Evolutionary conservation across 2,113 vertebrate species (phyloP), one percentile per base, ranked within the genome.

Genomic region (Prunella himalayana): DNA sequence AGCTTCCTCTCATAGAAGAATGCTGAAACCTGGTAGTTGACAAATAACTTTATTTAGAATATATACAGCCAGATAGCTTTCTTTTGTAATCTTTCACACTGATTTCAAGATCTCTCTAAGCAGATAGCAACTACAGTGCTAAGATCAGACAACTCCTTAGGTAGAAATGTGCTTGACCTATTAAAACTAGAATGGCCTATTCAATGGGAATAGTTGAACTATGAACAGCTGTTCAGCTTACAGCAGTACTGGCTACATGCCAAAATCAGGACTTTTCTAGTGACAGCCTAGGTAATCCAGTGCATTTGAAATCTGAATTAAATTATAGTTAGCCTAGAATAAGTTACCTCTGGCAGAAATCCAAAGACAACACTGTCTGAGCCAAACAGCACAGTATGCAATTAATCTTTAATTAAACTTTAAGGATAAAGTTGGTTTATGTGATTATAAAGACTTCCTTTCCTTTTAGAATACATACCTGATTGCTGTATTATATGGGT

Each of bases 391-490:
- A 79, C 17, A 82, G 10, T 50, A 41, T 70, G 76, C 23, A 63
- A 75, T 86, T 88, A 42, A 59, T 83, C 66, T 65, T 75, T 44
- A 63, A 75, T 86, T 88, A 42, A 59, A 81, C 66, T 65, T 75
- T 44, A 39, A 25, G 45, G 42, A 73, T 82, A 47, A 82, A 73
- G 6, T 13, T 79, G 21, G n/a, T 80, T 81, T 80, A 86, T 50
- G 11, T 19, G 19, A 81, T 63, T 83, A 91, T 42, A 53, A 69
- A 59, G 50, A 60, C 25, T 80, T 21, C 0, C 35, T 93, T 92
- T 47, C 27, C 51, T 75, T 84, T 90, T 64, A 76, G 59, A 88
- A 94, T 86, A 69, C 97, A 21, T 97, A 98, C 98, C 98, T 95
- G 56, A 54, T 53, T 78, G 86, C 54, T 73, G 2, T 39, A 76